Evolutionary conservation across 2,888 invertebrate genomes (phyloP).

Genomic region (Autographa gamma): DNA sequence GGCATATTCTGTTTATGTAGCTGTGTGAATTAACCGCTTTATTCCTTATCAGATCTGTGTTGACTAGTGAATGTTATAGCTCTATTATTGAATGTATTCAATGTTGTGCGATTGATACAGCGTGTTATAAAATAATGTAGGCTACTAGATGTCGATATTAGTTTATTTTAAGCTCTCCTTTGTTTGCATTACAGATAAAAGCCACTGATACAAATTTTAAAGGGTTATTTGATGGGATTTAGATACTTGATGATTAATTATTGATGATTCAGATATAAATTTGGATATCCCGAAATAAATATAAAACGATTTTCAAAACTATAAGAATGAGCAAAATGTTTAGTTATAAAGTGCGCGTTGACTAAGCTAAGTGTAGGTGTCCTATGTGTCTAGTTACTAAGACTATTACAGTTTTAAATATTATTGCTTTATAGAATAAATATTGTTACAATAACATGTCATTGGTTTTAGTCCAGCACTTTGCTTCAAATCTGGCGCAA

Average conservation of each 20-base stretch:
- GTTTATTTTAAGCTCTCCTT: background rate
- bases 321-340: too few relatives aligned
- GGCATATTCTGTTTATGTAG: constrained; percentile 11
- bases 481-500: constrained; percentile 81
- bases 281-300: too few relatives aligned
- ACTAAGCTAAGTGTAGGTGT: too few relatives aligned
- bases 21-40: constrained; percentile 33
- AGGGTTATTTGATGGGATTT: too few relatives aligned
- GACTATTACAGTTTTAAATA: background rate
- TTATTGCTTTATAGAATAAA: constrained; percentile 43
- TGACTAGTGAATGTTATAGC: constrained; percentile 16
- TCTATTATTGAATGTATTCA: constrained; percentile 6
- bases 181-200: too few relatives aligned
- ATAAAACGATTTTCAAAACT: too few relatives aligned
- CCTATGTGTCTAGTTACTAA: too few relatives aligned
- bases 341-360: too few relatives aligned
- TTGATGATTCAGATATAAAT: too few relatives aligned
- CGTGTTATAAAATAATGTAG: background rate
- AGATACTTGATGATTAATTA: too few relatives aligned
- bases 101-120: too few relatives aligned
- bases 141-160: background rate
- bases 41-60: constrained; percentile 34
- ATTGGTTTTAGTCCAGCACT: constrained; percentile 72
- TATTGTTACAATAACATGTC: constrained; percentile 59
- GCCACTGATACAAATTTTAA: too few relatives aligned